These are phyloP conservation scores for Sarcophaga peregrina DNA, from an alignment of 1,140 invertebrate genomes.

Conservation along the genomic window DNA sequence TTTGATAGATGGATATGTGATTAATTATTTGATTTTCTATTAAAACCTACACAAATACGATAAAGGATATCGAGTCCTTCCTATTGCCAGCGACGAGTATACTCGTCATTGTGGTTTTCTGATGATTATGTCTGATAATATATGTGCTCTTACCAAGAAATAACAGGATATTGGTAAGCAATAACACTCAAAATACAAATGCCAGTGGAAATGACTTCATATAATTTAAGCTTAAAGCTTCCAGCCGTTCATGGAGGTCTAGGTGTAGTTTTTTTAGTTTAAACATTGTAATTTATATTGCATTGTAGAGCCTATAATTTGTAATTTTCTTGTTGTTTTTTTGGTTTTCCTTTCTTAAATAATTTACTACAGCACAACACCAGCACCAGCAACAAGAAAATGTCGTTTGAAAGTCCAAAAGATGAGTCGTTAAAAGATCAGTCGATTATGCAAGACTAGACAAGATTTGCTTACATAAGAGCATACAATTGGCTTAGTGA, in stretches of 20 bases:
- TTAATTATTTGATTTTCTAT: no score
- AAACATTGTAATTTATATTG: neutral
- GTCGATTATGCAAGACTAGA: neutral
- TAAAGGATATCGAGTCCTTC: no score
- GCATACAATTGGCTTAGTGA: neutral
- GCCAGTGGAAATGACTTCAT: no score
- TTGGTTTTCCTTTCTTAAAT: neutral
- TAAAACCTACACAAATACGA: no score
- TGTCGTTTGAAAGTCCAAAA: constrained; percentile 2
- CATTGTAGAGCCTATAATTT: neutral
- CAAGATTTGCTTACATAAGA: neutral
- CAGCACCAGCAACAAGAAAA: neutral
- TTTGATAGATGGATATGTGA: no score
- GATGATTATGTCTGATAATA: no score
- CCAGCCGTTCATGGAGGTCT: neutral
- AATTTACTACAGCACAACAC: neutral
- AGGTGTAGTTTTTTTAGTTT: neutral
- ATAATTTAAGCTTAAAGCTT: no score
- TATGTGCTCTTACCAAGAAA: no score
- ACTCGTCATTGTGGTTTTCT: no score
- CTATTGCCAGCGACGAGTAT: no score
- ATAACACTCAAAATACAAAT: no score
- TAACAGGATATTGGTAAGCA: no score
- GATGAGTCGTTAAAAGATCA: constrained; percentile 8
- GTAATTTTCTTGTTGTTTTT: neutral